Base-by-base conservation (phyloP, 2,888 invertebrate genomes). In the Nebria salina region DNA sequence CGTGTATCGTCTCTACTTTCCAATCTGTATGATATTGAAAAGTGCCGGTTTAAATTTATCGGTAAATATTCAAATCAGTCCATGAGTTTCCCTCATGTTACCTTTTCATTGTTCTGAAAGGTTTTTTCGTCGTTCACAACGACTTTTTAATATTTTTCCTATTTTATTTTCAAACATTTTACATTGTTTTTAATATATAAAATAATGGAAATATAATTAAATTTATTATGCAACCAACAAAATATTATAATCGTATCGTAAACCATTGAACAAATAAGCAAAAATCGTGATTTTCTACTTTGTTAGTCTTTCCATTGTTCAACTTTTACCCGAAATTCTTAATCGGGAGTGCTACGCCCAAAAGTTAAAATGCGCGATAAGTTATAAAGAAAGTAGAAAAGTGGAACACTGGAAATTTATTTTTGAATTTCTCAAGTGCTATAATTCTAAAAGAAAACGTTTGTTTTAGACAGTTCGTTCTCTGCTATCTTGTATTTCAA, bases 11-110 rank as follows among this genome's bases (percentile, higher is more conserved):
- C 66, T 20, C 15, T 8, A 34, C 34, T 34, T 34, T 5, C 34
- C 34, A 34, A 54, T 54, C 54, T 54, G 7, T 8, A 11, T 54
- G 54, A 8, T 13, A 54, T 54, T 8, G 54, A 54, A 54, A 54
- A 54, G 54, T 54, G 13, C 54, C 54, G 54, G 11, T 54, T 54
- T 54, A 54, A 54, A 54, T 54, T 54, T 54, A 54, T 11, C 54
- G 54, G 54, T 54, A 54, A 54, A 54, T 54, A 54, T 54, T 54
- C 54, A 54, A 54, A 54, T 54, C 54, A 54, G 54, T 54, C 54
- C 54, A 54, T 54, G 54, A 3, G 8, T 54, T 54, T 54, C 8
- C 54, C 54, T 54, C 54, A 54, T 13, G 54, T 2, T 7, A 7
- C 13, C 54, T 34, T 34, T 34, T 34, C 4, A 34, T 34, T 34